phyloP scores from a whole-genome alignment of 2,888 invertebrate genomes.

The Lasioglossum marginatum region DNA sequence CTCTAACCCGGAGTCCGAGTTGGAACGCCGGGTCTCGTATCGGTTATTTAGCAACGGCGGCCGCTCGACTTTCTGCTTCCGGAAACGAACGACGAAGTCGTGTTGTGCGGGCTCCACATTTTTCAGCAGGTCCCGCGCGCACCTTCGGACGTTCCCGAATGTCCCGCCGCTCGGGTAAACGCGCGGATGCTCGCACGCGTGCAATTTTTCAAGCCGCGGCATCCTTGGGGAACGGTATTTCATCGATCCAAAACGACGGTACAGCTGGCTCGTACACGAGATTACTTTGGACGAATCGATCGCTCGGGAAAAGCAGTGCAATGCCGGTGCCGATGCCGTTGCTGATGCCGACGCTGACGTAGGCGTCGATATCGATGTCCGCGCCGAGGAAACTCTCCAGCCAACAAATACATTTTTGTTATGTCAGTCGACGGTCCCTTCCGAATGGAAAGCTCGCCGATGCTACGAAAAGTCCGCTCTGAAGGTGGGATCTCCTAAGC shows the following conservation, averaged over 20 bases:
- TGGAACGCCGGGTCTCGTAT: neutral
- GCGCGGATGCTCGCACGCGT: neutral
- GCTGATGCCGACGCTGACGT: neutral
- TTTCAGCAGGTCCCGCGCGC: neutral
- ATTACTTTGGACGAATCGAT: slow-evolving; percentile 41
- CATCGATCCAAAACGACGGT: slow-evolving; percentile 14
- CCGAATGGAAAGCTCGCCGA: neutral
- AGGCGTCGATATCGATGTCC: neutral
- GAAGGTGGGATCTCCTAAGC: too few species aligned
- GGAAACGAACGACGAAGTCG: neutral
- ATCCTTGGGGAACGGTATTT: slow-evolving; percentile 34
- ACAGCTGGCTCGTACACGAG: neutral
- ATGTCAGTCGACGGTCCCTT: neutral
- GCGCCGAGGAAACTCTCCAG: neutral
- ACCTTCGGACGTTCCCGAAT: neutral
- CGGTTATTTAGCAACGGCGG: neutral
- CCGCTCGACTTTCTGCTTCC: neutral
- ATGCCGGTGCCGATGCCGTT: neutral
- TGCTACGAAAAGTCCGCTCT: too few species aligned
- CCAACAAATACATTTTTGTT: neutral
- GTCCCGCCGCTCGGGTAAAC: neutral
- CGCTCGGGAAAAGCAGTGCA: slow-evolving; percentile 10
- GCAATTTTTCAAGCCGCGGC: slow-evolving; percentile 35
- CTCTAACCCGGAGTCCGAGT: neutral
- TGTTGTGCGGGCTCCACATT: neutral